These are phyloP conservation scores for Octonoba sinensis DNA, from an alignment of 2,888 invertebrate genomes.

Conservation along the genomic window DNA sequence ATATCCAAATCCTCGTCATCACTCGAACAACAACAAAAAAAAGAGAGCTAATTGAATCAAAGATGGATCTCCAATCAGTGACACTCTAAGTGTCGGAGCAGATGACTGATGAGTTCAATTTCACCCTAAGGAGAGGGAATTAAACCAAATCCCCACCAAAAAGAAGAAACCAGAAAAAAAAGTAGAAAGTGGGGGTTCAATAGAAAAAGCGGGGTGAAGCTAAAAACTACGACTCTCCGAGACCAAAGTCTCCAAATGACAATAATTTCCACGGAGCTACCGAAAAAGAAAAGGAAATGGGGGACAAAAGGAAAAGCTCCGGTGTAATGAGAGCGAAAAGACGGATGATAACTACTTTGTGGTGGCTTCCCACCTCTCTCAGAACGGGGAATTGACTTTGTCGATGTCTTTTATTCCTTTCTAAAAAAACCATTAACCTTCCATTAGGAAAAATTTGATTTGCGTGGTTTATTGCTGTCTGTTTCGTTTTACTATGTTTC, in stretches of 20 bases:
- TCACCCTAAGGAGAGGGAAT: constrained; percentile 31
- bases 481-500: too few species aligned
- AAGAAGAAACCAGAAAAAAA: constrained; percentile 1
- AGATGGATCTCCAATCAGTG: constrained; percentile 21
- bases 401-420: too few species aligned
- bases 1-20: too few species aligned
- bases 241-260: constrained; percentile 58
- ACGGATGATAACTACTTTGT: constrained; percentile 16
- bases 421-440: too few species aligned
- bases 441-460: too few species aligned
- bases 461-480: too few species aligned
- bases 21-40: too few species aligned
- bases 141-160: constrained; percentile 10
- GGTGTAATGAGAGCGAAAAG: constrained; percentile 33
- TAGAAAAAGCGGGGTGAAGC: too few species aligned
- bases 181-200: constrained; percentile 3
- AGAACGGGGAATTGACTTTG: too few species aligned
- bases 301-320: constrained; percentile 1
- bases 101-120: constrained; percentile 57
- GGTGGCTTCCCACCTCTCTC: background rate
- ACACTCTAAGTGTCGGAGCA: constrained; percentile 39
- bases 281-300: constrained; percentile 16
- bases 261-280: constrained; percentile 52
- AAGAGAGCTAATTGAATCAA: too few species aligned
- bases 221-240: too few species aligned